phyloP scores from a whole-genome alignment of 37 sponge, comb jelly and placozoan genomes.

The Aphrocallistes beatrix region DNA sequence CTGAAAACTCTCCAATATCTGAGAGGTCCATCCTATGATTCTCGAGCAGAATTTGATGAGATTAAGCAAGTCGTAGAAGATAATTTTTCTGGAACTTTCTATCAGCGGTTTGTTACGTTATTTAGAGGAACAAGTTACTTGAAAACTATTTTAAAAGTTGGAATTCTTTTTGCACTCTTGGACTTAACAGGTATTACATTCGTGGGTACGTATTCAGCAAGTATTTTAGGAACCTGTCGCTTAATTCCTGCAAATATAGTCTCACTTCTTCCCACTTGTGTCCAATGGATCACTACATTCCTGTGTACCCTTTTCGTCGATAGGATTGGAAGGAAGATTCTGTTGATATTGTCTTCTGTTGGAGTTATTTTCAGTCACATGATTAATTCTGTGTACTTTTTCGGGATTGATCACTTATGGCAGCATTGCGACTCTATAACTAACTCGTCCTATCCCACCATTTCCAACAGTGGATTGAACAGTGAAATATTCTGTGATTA shows the following conservation, averaged over 20 bases:
- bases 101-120: constrained; percentile 3
- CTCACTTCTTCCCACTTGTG: neutral
- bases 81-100: neutral
- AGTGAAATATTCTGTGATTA: neutral
- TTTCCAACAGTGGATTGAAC: neutral
- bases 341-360: constrained; percentile 28
- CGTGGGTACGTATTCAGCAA: constrained; percentile 30
- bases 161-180: constrained; percentile 44
- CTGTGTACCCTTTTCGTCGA: constrained; percentile 35
- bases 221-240: constrained; percentile 19
- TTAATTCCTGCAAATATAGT: constrained; percentile 11
- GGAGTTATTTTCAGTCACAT: constrained; percentile 22
- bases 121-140: constrained; percentile 16
- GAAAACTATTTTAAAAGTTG: constrained; percentile 28
- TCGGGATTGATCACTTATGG: neutral
- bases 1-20: constrained; percentile 20
- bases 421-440: neutral
- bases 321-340: constrained; percentile 32
- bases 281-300: constrained; percentile 34
- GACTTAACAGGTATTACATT: constrained; percentile 52
- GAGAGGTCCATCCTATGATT: constrained; percentile 25
- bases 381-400: constrained; percentile 26
- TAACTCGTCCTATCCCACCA: neutral
- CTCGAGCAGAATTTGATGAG: constrained; percentile 23
- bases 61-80: constrained; percentile 4